Conservation (phyloP, 1,140 invertebrate species). For the Polypedilum vanderplanki region DNA sequence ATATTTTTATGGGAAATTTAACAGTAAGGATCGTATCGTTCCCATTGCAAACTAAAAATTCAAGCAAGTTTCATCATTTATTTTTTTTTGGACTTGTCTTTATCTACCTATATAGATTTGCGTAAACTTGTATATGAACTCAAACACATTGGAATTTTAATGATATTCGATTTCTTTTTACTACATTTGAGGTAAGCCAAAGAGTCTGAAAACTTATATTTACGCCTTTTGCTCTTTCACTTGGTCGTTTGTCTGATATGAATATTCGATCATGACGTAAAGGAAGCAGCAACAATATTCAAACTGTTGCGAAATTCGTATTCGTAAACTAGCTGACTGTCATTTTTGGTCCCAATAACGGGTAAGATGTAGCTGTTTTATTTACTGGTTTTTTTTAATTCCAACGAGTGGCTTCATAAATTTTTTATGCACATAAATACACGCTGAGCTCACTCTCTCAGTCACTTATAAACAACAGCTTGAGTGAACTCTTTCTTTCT, state of each 20-base stretch:
- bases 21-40: too few species aligned
- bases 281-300: conserved; percentile 1
- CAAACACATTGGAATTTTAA: background rate
- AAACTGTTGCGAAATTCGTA: conserved; percentile 18
- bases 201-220: conserved; percentile 1
- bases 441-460: background rate
- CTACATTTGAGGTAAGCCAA: conserved; percentile 4
- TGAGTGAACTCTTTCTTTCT: background rate
- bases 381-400: conserved; percentile 1
- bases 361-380: background rate
- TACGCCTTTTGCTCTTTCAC: background rate
- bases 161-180: conserved; percentile 5
- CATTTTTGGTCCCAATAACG: conserved; percentile 11
- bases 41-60: too few species aligned
- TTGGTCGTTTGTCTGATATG: background rate
- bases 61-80: too few species aligned
- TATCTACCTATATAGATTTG: too few species aligned
- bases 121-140: too few species aligned
- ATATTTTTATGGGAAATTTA: too few species aligned
- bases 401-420: conserved; percentile 14
- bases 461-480: background rate
- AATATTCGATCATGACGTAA: conserved; percentile 9
- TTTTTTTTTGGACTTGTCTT: too few species aligned
- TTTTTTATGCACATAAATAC: conserved; percentile 11
- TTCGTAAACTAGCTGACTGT: conserved; percentile 10